Percentiles rank a stretch among this genome's conserved stretches.
Evolutionary conservation across 2,113 vertebrate genomes (phyloP).

Genomic region (Corapipo altera): DNA sequence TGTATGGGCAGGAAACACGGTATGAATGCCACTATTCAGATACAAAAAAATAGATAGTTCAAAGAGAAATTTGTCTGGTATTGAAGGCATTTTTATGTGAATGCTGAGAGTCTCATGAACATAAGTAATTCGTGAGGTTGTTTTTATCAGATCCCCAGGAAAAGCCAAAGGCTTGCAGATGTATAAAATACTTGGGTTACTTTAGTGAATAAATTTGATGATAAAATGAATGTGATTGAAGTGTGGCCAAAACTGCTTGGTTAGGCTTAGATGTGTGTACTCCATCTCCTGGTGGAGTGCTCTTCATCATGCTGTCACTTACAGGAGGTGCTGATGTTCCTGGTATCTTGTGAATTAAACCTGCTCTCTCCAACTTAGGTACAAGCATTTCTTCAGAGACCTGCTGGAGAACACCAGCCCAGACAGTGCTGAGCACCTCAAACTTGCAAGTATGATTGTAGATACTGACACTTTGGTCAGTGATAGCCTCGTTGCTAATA

Average conservation of each 20-base stretch:
- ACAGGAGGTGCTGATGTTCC: background rate
- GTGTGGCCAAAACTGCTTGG: background rate
- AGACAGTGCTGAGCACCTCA: constrained; percentile 76
- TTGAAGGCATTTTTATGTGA: background rate
- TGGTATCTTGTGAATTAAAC: background rate
- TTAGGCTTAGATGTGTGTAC: background rate
- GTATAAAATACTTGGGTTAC: background rate
- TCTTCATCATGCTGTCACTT: background rate
- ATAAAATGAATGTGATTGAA: background rate
- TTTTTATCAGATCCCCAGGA: background rate
- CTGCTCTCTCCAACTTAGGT: constrained; percentile 71
- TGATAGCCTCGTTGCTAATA: background rate
- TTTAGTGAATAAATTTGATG: background rate
- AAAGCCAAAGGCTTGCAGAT: background rate
- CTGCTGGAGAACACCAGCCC: constrained; percentile 85
- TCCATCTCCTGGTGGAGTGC: background rate
- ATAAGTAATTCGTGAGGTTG: background rate
- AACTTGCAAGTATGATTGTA: constrained; percentile 82
- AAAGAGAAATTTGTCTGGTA: background rate
- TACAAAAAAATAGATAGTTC: background rate
- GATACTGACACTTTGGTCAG: background rate
- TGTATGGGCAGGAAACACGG: background rate
- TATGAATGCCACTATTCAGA: background rate
- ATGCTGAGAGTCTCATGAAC: background rate
- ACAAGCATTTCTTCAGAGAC: constrained; percentile 83